Percentiles rank a stretch among this genome's conserved stretches.
Conservation (phyloP, 2,113 vertebrate genomes). For the Bos taurus region ARS-UCD2.0 NC_037347.1:23308501-23309000, state of each 20-base stretch:
- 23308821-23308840: neutral
- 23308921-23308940: neutral
- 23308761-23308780: neutral
- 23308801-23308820: neutral
- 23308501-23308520: neutral
- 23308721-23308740: neutral
- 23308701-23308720: neutral
- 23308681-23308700: neutral
- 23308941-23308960: neutral
- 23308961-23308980: neutral
- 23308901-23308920: neutral
- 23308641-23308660: neutral
- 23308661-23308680: neutral
- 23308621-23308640: neutral
- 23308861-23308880: neutral
- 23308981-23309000: neutral
- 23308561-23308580: neutral
- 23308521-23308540: neutral
- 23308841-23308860: neutral
- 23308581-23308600: neutral
- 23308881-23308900: neutral
- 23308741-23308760: conserved; percentile 9
- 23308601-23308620: neutral
- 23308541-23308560: neutral
- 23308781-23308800: neutral